Conservation (phyloP, 2,797 vertebrate species). For the Ctenopoma multispine region DNA sequence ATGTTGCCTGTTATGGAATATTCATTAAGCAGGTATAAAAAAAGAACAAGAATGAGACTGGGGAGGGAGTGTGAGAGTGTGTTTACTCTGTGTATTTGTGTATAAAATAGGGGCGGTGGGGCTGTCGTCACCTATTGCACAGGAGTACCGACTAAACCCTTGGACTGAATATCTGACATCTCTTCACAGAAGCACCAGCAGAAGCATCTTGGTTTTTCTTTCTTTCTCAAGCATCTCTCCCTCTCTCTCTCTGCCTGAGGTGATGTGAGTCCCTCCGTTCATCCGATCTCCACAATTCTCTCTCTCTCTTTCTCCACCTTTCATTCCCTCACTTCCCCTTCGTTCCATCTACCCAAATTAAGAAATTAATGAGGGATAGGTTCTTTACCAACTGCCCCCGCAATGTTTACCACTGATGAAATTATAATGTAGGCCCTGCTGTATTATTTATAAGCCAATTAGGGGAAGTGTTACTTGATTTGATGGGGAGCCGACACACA, state of each 20-base stretch:
- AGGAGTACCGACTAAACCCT: slow-evolving; percentile 89
- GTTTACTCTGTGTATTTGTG: slow-evolving; percentile 74
- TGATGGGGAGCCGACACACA: slow-evolving; percentile 99
- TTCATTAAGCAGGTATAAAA: slow-evolving; percentile 91
- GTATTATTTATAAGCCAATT: slow-evolving; percentile 99
- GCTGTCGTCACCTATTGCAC: slow-evolving; percentile 74
- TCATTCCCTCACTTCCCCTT: slow-evolving; percentile 80
- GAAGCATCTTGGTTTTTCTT: slow-evolving; percentile 81
- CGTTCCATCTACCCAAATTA: slow-evolving; percentile 99
- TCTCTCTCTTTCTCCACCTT: slow-evolving; percentile 76
- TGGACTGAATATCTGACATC: slow-evolving; percentile 94
- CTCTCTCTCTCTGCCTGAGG: slow-evolving; percentile 85
- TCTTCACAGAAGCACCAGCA: slow-evolving; percentile 86
- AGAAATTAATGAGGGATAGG: slow-evolving; percentile 98
- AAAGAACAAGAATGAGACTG: slow-evolving; percentile 75
- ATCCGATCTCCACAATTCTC: slow-evolving; percentile 80
- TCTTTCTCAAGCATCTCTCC: slow-evolving; percentile 67
- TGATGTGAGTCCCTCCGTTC: slow-evolving; percentile 87
- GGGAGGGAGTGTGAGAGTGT: slow-evolving; percentile 54
- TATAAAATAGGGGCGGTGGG: slow-evolving; percentile 71
- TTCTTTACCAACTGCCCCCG: slow-evolving; percentile 93
- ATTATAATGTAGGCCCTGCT: slow-evolving; percentile 96
- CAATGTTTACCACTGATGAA: slow-evolving; percentile 99
- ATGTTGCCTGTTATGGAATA: slow-evolving; percentile 97
- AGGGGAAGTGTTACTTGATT: slow-evolving; percentile 99